Evolutionary conservation across 30 jellyfish, hydroid and myxozoan genomes (phyloP), one percentile per base, ranked within the genome.

Genomic region (Hydractinia echinata): DNA sequence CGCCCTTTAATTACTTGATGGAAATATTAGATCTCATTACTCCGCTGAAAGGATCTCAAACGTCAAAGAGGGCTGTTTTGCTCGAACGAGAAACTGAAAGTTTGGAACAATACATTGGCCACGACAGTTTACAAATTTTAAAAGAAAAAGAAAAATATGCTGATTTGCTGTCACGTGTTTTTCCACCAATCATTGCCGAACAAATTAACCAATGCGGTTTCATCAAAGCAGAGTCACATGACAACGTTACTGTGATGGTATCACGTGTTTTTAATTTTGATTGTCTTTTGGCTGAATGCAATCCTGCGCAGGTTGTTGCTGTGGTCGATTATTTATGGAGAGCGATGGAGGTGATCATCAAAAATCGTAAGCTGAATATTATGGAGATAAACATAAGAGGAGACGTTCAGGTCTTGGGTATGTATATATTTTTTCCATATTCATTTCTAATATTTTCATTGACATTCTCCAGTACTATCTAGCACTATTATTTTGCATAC

Each of bases 31-130:
- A 83, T 21, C 67, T 82, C 5, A 69, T 91, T 18, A 81, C 95
- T 18, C 97, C 97, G 7, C 76, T 91, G 76, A 82, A 85, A 67
- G 97, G 97, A 58, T 86, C 89, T 53, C 85, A 67, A 54, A 82
- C 81, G 85, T 86, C 62, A 16, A 85, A 86, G 62, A 66, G 97
- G 39, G 97, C 95, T 15, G 72, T 91, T 30, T 84, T 91, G 52
- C 76, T 91, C 3, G 95, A 91, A 83, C 77, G 89, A 74, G 97
- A 91, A 76, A 82, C 97, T 0, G 97, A 91, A 70, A 77, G 82
- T 74, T 70, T 91, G 54, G 97, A 91, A 66, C 67, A 76, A 54
- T 91, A 71, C 88, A 91, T 91, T 21, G 87, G 96, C 5, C 76
- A 86, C 51, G 97, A 91, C 79, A 86, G 91, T 4, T 79, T 76